Base-by-base conservation (phyloP, 1,140 invertebrate species). In the Pogonomyrmex californicus region DNA sequence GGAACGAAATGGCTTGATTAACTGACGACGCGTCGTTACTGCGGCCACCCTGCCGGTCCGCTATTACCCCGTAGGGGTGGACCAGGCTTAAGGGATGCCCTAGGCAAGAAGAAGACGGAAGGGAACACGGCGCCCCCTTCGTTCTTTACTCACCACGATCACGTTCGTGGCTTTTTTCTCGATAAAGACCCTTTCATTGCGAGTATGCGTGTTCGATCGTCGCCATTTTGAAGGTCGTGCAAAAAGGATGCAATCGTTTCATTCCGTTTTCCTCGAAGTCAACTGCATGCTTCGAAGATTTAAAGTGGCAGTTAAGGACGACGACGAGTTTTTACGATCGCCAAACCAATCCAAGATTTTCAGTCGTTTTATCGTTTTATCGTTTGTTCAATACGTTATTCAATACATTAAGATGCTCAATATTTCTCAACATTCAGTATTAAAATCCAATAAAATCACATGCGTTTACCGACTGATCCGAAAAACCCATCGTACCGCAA, bases 1-100 rank as follows among this genome's bases (percentile, higher is more conserved):
- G 91, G 91, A 93, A 88, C 93, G 93, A 94, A 95, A 95, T 95
- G 93, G 94, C 94, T 95, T 95, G 94, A 95, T 95, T 95, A 95
- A 95, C 94, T 92, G 94, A 93, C 93, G 93, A 95, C 93, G 94
- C 92, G 88, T 95, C 93, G 93, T 95, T 94, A 95, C 92, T 91
- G 91, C 90, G 92, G 91, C 92, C 91, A 93, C 93, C 93, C 93
- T 92, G 86, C 88, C 71, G 88, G 82, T 86, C 86, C 86, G 87
- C 88, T 92, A 93, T 93, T 92, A 91, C 93, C 92, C 82, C 47
- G 88, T 90, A 88, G 91, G 92, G 90, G 91, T 92, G 82, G 90
- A 66, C 76, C 79, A 78, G 47, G 68, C 36, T 81, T 70, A 75
- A 87, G 88, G 92, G 93, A 85, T 89, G 92, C 92, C 89, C 76